phyloP scores from a whole-genome alignment of 1,140 invertebrate genomes.

The Brachionus asplanchnoidis region DNA sequence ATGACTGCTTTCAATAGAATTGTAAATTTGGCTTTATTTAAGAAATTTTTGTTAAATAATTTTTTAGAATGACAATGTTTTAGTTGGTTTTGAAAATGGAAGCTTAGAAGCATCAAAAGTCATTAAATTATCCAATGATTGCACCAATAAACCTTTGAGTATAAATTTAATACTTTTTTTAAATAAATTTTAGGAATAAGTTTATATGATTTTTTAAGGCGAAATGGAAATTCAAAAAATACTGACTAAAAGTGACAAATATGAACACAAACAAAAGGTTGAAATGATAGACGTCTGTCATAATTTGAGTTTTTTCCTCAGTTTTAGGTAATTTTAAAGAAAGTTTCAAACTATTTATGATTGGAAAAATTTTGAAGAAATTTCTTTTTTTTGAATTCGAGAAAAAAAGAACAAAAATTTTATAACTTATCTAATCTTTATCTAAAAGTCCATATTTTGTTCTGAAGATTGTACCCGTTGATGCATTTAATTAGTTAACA shows the following conservation, averaged over 20 bases:
- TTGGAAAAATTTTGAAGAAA: no score
- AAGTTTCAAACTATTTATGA: no score
- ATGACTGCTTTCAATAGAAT: constrained; percentile 48
- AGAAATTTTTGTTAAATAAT: background rate
- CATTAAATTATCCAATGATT: background rate
- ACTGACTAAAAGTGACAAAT: background rate
- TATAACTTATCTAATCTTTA: no score
- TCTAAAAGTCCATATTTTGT: no score
- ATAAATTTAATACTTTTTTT: background rate
- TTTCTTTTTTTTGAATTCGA: no score
- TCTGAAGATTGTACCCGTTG: no score
- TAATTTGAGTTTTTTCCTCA: constrained; percentile 48
- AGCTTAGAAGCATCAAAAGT: background rate
- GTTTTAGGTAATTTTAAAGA: constrained; percentile 47
- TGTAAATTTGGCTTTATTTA: constrained; percentile 44
- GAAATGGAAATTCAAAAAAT: background rate
- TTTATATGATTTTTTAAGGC: background rate
- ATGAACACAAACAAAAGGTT: constrained; percentile 49
- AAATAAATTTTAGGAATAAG: no score
- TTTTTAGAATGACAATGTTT: background rate
- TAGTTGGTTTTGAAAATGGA: constrained; percentile 26
- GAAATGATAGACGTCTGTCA: constrained; percentile 49
- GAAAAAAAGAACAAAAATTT: no score
- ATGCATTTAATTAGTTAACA: no score
- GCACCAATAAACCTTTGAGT: background rate